These are phyloP conservation scores for Neodiprion virginianus DNA, from an alignment of 1,140 invertebrate species.

Conservation along the genomic window DNA sequence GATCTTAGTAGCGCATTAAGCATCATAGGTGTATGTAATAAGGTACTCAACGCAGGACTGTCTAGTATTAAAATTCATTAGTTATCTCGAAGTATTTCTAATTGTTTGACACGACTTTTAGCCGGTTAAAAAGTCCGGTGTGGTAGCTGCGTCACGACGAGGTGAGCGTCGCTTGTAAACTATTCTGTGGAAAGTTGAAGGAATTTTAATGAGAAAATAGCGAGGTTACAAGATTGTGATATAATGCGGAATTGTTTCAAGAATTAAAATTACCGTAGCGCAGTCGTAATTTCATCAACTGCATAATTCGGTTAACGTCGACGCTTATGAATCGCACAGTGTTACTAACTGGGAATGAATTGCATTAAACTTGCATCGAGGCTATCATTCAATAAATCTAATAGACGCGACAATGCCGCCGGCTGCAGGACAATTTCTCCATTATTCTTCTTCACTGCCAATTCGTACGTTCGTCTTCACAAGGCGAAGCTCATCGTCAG, in stretches of 20 bases:
- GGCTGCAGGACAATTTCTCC: not conserved
- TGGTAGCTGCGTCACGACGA: not conserved
- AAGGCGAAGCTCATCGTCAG: not conserved
- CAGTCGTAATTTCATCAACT: not conserved
- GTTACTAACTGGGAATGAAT: not conserved
- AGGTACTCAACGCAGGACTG: too few species aligned
- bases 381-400: constrained; percentile 6
- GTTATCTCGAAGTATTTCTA: not conserved
- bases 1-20: too few species aligned
- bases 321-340: not conserved
- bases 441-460: not conserved
- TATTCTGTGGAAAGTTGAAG: not conserved
- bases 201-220: not conserved
- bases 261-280: not conserved
- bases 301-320: not conserved
- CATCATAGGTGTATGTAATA: too few species aligned
- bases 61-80: too few species aligned
- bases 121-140: not conserved
- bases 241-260: not conserved
- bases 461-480: not conserved
- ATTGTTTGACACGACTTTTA: not conserved
- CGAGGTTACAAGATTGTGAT: not conserved
- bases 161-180: not conserved
- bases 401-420: not conserved
- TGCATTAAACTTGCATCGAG: not conserved